Conservation (phyloP, 1,140 invertebrate species). For the Drosophila elegans region DNA sequence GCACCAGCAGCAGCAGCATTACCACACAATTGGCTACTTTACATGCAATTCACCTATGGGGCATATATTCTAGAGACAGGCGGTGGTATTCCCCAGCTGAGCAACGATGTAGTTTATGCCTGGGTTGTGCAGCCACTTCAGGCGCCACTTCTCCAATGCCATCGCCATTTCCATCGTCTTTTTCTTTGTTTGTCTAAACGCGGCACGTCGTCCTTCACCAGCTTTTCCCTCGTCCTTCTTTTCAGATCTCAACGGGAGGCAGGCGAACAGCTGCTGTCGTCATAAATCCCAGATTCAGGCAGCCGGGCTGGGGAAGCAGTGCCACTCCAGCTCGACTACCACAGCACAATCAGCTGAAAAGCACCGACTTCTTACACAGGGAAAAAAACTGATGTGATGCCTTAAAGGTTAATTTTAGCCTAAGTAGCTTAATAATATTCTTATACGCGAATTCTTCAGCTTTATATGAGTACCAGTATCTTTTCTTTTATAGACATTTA, state of each 20-base stretch:
- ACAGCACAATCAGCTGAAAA: slow-evolving; percentile 60
- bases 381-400: background rate
- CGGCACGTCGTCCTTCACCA: slow-evolving; percentile 35
- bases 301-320: slow-evolving; percentile 15
- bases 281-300: slow-evolving; percentile 67
- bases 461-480: background rate
- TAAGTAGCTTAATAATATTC: too few relatives aligned
- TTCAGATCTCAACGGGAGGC: slow-evolving; percentile 32
- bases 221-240: background rate
- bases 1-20: slow-evolving; percentile 23
- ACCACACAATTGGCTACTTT: slow-evolving; percentile 44
- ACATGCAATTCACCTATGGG: slow-evolving; percentile 42
- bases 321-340: slow-evolving; percentile 38
- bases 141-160: slow-evolving; percentile 15
- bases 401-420: too few relatives aligned
- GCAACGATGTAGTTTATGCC: slow-evolving; percentile 2
- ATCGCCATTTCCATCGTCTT: slow-evolving; percentile 21
- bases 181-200: slow-evolving; percentile 55
- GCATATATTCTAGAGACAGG: slow-evolving; percentile 34
- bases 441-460: background rate
- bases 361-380: slow-evolving; percentile 8
- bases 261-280: slow-evolving; percentile 69
- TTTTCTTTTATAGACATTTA: too few relatives aligned
- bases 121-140: slow-evolving; percentile 10
- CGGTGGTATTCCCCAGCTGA: slow-evolving; percentile 33